These are phyloP conservation scores for Jacana jacana DNA, from an alignment of 2,113 vertebrate species.

Conservation along the genomic window DNA sequence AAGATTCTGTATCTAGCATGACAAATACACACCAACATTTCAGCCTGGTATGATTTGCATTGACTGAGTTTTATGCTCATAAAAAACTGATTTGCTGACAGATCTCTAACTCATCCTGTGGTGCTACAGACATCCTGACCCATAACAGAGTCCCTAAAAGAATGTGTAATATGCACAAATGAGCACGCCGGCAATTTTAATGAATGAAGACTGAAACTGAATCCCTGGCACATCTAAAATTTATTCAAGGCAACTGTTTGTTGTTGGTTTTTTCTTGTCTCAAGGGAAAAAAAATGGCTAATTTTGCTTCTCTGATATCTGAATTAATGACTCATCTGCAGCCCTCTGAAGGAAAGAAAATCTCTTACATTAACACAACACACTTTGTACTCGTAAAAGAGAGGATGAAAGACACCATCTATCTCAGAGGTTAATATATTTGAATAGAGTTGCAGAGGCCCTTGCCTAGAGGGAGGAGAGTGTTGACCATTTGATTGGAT, in stretches of 20 bases:
- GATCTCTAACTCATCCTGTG: background rate
- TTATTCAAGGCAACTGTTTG: background rate
- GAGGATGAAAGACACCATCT: background rate
- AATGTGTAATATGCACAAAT: background rate
- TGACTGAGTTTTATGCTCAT: background rate
- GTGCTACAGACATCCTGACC: background rate
- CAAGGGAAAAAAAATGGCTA: background rate
- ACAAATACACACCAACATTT: background rate
- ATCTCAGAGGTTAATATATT: conserved; percentile 13
- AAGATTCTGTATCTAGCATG: background rate
- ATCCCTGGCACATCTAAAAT: background rate
- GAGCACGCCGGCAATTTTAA: background rate
- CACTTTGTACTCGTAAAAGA: background rate
- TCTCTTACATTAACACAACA: background rate
- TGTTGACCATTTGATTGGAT: background rate
- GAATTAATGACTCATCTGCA: conserved; percentile 22
- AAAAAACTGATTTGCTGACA: background rate
- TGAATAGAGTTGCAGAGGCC: background rate
- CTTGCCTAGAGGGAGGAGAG: background rate
- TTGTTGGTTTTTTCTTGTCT: background rate
- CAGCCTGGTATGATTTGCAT: background rate
- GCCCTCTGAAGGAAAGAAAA: background rate
- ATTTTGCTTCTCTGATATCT: background rate
- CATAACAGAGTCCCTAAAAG: background rate
- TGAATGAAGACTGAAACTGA: background rate